A percentile compares a stretch with the other conserved stretches of the same genome.
Evolutionary conservation across 1,140 invertebrate genomes (phyloP).

Genomic region (Procambarus virginalis): DNA sequence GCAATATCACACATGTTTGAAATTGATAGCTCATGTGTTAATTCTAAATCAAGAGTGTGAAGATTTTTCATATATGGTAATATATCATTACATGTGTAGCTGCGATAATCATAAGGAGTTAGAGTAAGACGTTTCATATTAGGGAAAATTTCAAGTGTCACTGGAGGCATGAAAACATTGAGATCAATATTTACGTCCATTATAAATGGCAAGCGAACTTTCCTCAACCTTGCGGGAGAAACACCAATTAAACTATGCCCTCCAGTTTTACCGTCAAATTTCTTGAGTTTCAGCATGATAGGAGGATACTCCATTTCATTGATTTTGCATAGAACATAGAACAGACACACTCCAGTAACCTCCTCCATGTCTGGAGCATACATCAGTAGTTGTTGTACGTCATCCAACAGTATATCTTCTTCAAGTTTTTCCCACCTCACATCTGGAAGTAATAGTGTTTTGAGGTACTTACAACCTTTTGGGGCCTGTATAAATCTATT

Average conservation of each 20-base stretch:
- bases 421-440: not conserved
- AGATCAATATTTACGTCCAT: not conserved
- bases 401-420: not conserved
- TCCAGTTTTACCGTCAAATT: not conserved
- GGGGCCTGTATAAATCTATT: not conserved
- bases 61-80: conserved; percentile 8
- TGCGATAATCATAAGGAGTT: not conserved
- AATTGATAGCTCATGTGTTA: not conserved
- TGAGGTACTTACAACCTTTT: not conserved
- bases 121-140: conserved; percentile 3
- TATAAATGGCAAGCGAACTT: not conserved
- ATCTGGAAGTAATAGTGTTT: not conserved
- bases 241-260: not conserved
- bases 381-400: not conserved
- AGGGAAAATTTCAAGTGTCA: not conserved
- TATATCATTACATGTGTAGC: not conserved
- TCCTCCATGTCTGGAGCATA: not conserved
- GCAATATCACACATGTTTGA: conserved; percentile 15
- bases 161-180: not conserved
- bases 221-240: not conserved
- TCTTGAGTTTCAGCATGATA: not conserved
- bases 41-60: conserved; percentile 1
- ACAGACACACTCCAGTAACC: not conserved
- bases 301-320: not conserved
- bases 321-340: not conserved